A percentile compares a stretch with the other conserved stretches of the same genome.
phyloP scores from a whole-genome alignment of 2,888 invertebrate genomes.

The Aphrophora alni region DNA sequence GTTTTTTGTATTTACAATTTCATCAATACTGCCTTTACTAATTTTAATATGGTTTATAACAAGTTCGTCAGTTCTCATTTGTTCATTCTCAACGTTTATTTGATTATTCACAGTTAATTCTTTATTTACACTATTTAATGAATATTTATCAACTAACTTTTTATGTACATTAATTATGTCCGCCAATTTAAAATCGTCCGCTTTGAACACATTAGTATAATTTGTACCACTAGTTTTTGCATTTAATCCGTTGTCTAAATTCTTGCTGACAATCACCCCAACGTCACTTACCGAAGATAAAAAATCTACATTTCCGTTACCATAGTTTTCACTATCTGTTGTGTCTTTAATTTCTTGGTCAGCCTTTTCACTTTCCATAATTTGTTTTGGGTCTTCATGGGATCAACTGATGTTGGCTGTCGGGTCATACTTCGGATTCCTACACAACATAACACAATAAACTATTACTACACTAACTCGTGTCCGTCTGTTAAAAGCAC shows the following conservation, averaged over 20 bases:
- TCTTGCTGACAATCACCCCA: background rate
- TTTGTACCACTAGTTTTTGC: background rate
- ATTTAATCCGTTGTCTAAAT: background rate
- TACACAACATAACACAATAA: background rate
- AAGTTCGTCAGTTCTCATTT: background rate
- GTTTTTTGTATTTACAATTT: background rate
- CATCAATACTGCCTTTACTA: background rate
- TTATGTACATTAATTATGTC: background rate
- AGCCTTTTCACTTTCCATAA: background rate
- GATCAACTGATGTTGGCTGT: background rate
- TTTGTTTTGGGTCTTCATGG: background rate
- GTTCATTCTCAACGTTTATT: background rate
- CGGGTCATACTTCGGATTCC: background rate
- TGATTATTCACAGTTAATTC: background rate
- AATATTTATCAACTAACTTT: background rate
- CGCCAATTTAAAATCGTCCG: background rate
- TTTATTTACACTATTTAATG: background rate
- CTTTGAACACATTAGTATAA: background rate
- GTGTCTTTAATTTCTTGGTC: background rate
- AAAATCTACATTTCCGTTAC: background rate
- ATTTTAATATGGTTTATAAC: background rate
- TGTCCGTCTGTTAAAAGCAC: background rate
- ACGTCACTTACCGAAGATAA: background rate
- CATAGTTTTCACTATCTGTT: background rate
- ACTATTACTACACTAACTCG: background rate